Conservation (phyloP, 2,797 vertebrate species). For the Danionella dracula region DNA sequence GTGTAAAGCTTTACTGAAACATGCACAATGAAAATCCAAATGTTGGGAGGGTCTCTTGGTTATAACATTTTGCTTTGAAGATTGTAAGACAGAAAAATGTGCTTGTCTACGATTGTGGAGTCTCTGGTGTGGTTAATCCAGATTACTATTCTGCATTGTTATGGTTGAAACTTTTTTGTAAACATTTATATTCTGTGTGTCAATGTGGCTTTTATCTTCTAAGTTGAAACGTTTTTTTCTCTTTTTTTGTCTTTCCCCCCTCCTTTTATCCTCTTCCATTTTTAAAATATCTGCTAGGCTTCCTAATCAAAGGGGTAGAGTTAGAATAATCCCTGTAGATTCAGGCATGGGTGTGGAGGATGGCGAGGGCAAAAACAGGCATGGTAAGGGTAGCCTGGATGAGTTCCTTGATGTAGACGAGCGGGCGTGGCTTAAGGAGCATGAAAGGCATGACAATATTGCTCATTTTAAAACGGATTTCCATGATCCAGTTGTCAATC, state of each 20-base stretch:
- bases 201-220: constrained; percentile 43
- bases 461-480: constrained; percentile 51
- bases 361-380: constrained; percentile 76
- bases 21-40: too few species aligned
- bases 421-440: constrained; percentile 55
- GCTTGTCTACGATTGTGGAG: constrained; percentile 45
- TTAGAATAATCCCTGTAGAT: constrained; percentile 85
- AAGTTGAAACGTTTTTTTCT: constrained; percentile 49
- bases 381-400: constrained; percentile 69
- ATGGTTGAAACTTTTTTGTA: not conserved
- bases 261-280: constrained; percentile 41
- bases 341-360: constrained; percentile 78
- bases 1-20: not conserved
- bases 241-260: constrained; percentile 50
- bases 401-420: constrained; percentile 74
- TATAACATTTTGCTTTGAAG: constrained; percentile 8
- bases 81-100: constrained; percentile 37
- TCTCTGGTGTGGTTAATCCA: constrained; percentile 53
- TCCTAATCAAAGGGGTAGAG: constrained; percentile 71
- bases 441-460: constrained; percentile 56
- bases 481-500: constrained; percentile 38
- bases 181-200: not conserved
- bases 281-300: constrained; percentile 60
- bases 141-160: constrained; percentile 20
- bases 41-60: too few species aligned